A percentile compares a stretch with the other conserved stretches of the same genome.
Evolutionary conservation across 2,888 invertebrate species (phyloP).

Genomic region (Acanthosoma haemorrhoidale): DNA sequence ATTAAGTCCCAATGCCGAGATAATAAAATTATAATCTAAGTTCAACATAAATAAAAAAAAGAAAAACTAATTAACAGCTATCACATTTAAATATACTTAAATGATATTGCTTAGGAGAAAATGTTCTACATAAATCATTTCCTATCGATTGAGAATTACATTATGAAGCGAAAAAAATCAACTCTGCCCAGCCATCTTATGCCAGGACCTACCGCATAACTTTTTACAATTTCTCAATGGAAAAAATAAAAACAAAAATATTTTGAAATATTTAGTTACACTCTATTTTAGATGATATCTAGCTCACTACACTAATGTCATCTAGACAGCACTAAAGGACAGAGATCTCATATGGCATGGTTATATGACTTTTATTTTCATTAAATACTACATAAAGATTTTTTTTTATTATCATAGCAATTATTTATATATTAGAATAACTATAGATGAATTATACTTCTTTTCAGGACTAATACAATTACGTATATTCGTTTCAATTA

Average conservation of each 20-base stretch:
- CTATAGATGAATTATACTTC: conserved; percentile 23
- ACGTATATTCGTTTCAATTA: conserved; percentile 30
- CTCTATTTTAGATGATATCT: conserved; percentile 17
- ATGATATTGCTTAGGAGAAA: not conserved
- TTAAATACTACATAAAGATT: conserved; percentile 21
- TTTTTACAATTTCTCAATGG: not conserved
- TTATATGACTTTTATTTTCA: conserved; percentile 10
- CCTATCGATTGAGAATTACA: not conserved
- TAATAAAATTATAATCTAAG: not conserved
- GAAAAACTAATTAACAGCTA: not conserved
- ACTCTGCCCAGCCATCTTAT: not conserved
- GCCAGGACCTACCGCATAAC: not conserved
- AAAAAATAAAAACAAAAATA: conserved; percentile 1
- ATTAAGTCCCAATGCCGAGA: conserved; percentile 27
- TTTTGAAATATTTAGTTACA: not conserved
- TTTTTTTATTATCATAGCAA: conserved; percentile 18
- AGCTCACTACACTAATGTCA: conserved; percentile 15
- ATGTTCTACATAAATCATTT: too few species aligned
- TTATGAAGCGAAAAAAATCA: not conserved
- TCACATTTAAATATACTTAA: not conserved
- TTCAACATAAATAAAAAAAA: conserved; percentile 1
- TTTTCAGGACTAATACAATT: conserved; percentile 30
- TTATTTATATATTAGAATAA: conserved; percentile 21
- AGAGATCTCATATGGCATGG: conserved; percentile 29
- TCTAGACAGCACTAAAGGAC: conserved; percentile 18